Conservation (phyloP, 2,797 vertebrate genomes). For the Muraenolepis orangiensis region DNA sequence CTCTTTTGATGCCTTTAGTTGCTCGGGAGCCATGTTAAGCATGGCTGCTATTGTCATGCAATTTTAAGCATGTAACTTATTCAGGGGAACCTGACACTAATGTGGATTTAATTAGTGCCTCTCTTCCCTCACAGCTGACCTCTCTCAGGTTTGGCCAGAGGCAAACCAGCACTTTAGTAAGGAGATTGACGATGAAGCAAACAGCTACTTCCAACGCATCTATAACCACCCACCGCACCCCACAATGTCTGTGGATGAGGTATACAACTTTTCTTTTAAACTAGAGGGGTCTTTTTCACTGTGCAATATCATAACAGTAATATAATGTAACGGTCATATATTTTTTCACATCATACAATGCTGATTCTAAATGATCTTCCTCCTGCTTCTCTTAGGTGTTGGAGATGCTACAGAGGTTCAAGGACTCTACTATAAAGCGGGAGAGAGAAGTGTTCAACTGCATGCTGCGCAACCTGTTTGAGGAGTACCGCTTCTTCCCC, state of each 20-base stretch:
- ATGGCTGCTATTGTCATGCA: not conserved
- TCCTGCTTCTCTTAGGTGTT: constrained; percentile 77
- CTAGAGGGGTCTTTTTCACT: not conserved
- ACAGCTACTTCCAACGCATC: constrained; percentile 99
- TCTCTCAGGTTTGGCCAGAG: constrained; percentile 99
- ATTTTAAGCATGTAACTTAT: not conserved
- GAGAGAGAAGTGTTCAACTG: constrained; percentile 99
- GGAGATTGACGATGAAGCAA: constrained; percentile 99
- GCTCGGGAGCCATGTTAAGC: not conserved
- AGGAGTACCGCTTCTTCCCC: constrained; percentile 98
- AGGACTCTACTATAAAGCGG: constrained; percentile 96
- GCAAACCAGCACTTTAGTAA: constrained; percentile 99
- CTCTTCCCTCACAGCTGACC: constrained; percentile 79
- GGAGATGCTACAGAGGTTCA: constrained; percentile 99
- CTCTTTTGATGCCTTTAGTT: not conserved
- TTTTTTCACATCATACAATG: no score
- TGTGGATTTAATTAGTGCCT: not conserved
- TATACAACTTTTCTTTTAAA: constrained; percentile 60
- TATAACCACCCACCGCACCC: constrained; percentile 99
- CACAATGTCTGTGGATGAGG: constrained; percentile 99
- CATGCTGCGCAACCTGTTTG: constrained; percentile 98
- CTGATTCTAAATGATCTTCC: no score
- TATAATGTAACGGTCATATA: no score
- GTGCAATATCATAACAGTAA: no score
- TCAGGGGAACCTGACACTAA: not conserved